A percentile compares a stretch with the other conserved stretches of the same genome.
phyloP scores from a whole-genome alignment of 2,113 vertebrate genomes.

The Cromileptes altivelis region DNA sequence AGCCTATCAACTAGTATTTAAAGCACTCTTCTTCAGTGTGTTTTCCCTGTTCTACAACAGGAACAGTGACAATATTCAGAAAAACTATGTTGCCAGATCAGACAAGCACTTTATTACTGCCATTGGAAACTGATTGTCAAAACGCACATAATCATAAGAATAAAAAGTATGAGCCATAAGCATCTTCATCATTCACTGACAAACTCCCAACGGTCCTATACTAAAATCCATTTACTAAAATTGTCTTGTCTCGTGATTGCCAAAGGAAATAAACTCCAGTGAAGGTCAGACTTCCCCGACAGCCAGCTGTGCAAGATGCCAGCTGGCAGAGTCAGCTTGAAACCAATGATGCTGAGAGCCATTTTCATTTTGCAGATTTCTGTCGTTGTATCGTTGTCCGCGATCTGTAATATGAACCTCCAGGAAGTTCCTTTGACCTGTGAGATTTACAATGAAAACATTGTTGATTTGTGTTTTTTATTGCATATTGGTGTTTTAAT shows the following conservation, averaged over 20 bases:
- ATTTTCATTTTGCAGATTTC: conserved; percentile 5
- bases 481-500: not conserved
- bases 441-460: not conserved
- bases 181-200: not conserved
- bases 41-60: not conserved
- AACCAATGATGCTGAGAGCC: conserved; percentile 1
- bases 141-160: not conserved
- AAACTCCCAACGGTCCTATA: not conserved
- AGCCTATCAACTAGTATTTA: not conserved
- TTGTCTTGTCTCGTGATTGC: not conserved
- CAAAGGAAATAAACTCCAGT: conserved; percentile 14
- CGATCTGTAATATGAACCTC: not conserved
- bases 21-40: not conserved
- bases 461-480: not conserved
- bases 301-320: conserved; percentile 20
- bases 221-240: not conserved
- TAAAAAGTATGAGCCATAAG: not conserved
- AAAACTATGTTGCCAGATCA: not conserved
- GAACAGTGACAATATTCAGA: not conserved
- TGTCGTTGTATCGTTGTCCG: not conserved
- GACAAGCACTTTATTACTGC: not conserved
- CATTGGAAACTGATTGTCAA: not conserved
- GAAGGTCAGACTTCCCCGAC: conserved; percentile 5
- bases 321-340: conserved; percentile 46
- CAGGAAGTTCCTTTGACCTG: not conserved